phyloP scores from a whole-genome alignment of 2,797 vertebrate species.

The Phoebastria nigripes region DNA sequence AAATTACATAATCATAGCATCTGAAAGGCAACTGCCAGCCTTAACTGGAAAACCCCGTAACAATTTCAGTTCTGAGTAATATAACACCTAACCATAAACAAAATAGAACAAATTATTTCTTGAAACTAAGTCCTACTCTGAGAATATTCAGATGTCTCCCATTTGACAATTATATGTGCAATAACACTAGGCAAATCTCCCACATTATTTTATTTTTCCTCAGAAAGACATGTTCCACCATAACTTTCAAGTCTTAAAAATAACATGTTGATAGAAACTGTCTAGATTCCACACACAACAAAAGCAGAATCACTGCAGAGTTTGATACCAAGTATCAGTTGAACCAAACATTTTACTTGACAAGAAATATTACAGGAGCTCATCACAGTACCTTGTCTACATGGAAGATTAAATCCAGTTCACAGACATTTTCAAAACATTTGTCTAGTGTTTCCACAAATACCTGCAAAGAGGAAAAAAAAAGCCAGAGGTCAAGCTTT shows the following conservation, averaged over 20 bases:
- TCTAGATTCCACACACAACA: not conserved
- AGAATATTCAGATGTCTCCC: not conserved
- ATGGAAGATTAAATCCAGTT: slow-evolving; percentile 98
- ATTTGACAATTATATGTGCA: not conserved
- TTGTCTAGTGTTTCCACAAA: slow-evolving; percentile 99
- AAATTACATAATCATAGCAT: not conserved
- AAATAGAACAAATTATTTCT: not conserved
- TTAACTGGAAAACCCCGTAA: not conserved
- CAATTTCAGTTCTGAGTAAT: not conserved
- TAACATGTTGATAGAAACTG: not conserved
- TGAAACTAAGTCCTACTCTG: not conserved
- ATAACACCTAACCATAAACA: not conserved
- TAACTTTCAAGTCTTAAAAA: not conserved
- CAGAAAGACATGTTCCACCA: not conserved
- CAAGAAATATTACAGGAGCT: not conserved
- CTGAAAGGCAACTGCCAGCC: not conserved
- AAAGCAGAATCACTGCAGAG: not conserved
- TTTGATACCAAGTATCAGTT: not conserved
- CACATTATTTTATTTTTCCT: not conserved
- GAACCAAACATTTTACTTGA: not conserved
- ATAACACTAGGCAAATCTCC: not conserved
- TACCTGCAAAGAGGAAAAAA: slow-evolving; percentile 77
- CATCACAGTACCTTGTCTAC: slow-evolving; percentile 90
- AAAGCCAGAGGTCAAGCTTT: not conserved
- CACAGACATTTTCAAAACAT: slow-evolving; percentile 99